Evolutionary conservation across 2,797 vertebrate species (phyloP).

Genomic region (Acestrorhynchus altus): DNA sequence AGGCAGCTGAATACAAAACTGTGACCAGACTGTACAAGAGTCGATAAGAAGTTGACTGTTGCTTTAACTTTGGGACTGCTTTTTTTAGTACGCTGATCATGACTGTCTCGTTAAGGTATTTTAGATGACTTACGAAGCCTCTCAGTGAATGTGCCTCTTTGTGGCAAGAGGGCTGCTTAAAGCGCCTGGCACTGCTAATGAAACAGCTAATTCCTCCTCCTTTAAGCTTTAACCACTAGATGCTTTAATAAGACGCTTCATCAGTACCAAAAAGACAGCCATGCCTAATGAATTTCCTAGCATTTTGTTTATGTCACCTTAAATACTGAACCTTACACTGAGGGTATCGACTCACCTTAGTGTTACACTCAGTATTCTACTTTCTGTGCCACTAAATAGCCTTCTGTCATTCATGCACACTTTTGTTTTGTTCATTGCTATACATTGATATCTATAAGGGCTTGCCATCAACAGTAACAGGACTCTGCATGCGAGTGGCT

Average conservation of each 20-base stretch:
- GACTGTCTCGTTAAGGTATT: not conserved
- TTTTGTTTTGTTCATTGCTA: not conserved
- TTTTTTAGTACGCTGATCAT: not conserved
- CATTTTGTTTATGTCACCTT: not conserved
- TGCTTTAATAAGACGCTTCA: not conserved
- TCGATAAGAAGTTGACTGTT: not conserved
- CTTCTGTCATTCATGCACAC: not conserved
- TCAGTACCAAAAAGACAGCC: not conserved
- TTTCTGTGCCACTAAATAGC: not conserved
- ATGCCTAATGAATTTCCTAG: not conserved
- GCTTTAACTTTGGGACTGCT: not conserved
- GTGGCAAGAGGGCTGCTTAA: not conserved
- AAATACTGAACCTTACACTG: not conserved
- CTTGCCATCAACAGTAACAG: not conserved
- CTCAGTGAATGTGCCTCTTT: not conserved
- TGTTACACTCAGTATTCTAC: too few species aligned
- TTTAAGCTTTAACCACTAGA: constrained; percentile 9
- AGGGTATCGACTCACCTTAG: not conserved
- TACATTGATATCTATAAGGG: not conserved
- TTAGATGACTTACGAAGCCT: not conserved
- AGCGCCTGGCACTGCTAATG: not conserved
- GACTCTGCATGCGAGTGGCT: not conserved
- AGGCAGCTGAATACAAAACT: not conserved
- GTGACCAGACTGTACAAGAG: not conserved
- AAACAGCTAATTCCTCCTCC: not conserved